Evolutionary conservation across 2,888 invertebrate species (phyloP).

Genomic region (Cephus nigrinus): DNA sequence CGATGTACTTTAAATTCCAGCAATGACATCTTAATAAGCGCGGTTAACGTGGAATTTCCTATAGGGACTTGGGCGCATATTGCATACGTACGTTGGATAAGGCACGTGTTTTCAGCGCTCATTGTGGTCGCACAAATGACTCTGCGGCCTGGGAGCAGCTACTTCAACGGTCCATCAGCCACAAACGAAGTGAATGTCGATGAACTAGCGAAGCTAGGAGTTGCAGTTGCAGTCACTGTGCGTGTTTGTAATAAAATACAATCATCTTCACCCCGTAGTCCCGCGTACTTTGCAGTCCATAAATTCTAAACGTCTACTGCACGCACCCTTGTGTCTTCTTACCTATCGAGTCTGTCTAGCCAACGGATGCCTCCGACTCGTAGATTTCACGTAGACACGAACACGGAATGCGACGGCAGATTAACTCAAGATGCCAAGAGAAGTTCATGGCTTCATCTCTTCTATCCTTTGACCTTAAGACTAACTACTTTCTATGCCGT

Average conservation of each 20-base stretch:
- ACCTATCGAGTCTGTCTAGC: not conserved
- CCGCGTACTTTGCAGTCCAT: conserved; percentile 23
- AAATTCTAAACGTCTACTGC: conserved; percentile 29
- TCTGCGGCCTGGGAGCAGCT: conserved; percentile 47
- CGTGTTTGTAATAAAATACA: not conserved
- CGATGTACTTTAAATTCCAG: conserved; percentile 53
- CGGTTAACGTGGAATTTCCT: conserved; percentile 55
- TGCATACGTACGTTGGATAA: conserved; percentile 36
- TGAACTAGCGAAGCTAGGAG: not conserved
- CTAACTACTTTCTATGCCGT: not conserved
- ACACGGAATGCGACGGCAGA: not conserved
- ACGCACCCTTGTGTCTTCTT: conserved; percentile 6
- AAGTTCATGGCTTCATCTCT: not conserved
- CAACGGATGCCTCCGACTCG: not conserved
- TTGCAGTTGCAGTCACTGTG: not conserved
- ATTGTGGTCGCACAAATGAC: conserved; percentile 61
- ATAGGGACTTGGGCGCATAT: conserved; percentile 44
- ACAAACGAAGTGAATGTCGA: not conserved
- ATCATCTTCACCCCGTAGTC: not conserved
- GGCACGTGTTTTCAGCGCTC: conserved; percentile 45
- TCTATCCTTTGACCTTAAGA: not conserved
- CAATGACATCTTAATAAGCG: conserved; percentile 63
- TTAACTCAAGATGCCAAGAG: not conserved
- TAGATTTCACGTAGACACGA: not conserved
- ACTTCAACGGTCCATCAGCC: conserved; percentile 35